Base-by-base conservation (phyloP, 2,888 invertebrate genomes). In the Metellina segmentata region DNA sequence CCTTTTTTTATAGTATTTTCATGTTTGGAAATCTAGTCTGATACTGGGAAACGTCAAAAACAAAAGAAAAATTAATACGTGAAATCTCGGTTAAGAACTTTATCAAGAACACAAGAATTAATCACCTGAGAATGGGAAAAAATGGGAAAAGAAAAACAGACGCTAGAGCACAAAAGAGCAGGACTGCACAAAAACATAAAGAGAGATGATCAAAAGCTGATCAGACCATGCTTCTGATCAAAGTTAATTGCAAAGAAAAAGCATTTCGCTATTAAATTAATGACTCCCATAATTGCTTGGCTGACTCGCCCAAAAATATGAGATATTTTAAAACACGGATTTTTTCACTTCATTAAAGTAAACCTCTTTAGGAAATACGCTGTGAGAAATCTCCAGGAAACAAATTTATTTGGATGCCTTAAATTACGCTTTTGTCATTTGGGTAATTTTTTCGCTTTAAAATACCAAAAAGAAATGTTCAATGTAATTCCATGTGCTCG, bases 181-280 rank as follows among this genome's bases (percentile, higher is more conserved):
- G 20, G 34, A 77, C 51, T 51, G 77, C 34, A 34, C 61, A 79
- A 79, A 79, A 77, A 77, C 77, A 49, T 11, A 48, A 49, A 49
- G 49, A 49, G 34, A 79, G 79, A 79, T 79, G 79, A 79, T 79
- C 79, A 79, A 69, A 69, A 79, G 61, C 79, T 79, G 79, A 79
- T 79, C 79, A 20, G 20, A 61, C 53, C 34, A 13, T 79, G 61
- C 13, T 61, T 79, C 61, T 19, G 79, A 79, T 79, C 79, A 79
- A 79, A 79, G 79, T 79, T 79, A 79, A 86, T 86, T 79, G 78
- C 78, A 70, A 79, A 86, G 79, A 78, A 86, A 61, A 86, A 79
- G 70, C 78, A 79, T 77, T 78, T 79, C 78, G 51, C 86, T 86
- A 86, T 86, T 86, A 86, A 78, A 86, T 79, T 86, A 86, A 86